Evolutionary conservation across 2,797 vertebrate genomes (phyloP), one percentile per base, ranked within the genome.

Genomic region (Eospalax fontanierii): DNA sequence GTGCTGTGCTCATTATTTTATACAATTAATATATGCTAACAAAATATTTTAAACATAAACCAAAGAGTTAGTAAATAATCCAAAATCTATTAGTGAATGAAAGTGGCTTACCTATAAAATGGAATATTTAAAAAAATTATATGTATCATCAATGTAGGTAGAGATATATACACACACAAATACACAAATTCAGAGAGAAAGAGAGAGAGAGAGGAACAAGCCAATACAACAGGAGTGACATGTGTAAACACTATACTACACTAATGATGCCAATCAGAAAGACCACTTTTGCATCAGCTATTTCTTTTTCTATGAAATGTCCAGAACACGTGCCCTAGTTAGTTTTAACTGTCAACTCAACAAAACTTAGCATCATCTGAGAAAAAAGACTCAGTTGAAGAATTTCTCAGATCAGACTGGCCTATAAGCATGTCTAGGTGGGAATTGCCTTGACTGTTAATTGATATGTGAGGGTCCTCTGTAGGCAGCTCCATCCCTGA

Each of bases 191-290:
- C 6, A 46, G 46, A 46, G 46, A 46, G 46, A 46, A 11, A 46
- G 46, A 54, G 50, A 54, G 50, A 54, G 8, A 54, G 50, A 54
- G 30, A 5, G 57, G 43, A 61, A 46, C 0, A 43, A 66, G n/a
- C 9, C 22, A 22, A 28, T 43, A 0, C 0, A 46, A 54, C 43
- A 22, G 1, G 1, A 43, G 6, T 10, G 4, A n/a, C 21, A 22
- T 22, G 68, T 11, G 2, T 26, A 40, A 18, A 61, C n/a, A 63
- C 6, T 50, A 16, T 59, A 8, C 26, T 33, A n/a, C 12, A 43
- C 24, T n/a, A 65, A 35, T 66, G 18, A 57, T 28, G 33, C 11
- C 16, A 24, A 22, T 18, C n/a, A 22, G 35, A 18, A 40, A 43
- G 8, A 33, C 35, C 19, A 7, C 12, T 3, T 43, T 4, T 24